Base-by-base conservation (phyloP, 2,888 invertebrate genomes). In the Brachypterus glaber region DNA sequence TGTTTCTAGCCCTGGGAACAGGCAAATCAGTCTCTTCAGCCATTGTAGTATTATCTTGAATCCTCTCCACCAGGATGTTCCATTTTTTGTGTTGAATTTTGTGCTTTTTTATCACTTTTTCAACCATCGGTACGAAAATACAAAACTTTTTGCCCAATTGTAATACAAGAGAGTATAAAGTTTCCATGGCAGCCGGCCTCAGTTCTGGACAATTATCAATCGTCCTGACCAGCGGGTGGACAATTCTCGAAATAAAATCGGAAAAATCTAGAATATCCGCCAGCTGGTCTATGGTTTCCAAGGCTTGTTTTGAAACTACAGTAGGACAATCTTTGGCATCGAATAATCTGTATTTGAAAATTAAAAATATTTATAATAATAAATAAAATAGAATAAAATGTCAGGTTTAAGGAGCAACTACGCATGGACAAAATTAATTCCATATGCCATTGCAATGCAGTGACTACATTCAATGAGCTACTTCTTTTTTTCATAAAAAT, bases 121-220 rank as follows among this genome's bases (percentile, higher is more conserved):
- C 85, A 2, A 96, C 90, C 54, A 95, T 72, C 0, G 92, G 90
- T 48, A 92, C 83, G 58, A 96, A 98, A 37, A 96, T 88, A 40
- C 82, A 76, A 64, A 87, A 97, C 56, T 92, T 91, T 42, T 82
- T 78, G 1, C 92, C 92, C 43, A 96, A 72, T 63, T 96, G 93
- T 33, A 82, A 73, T 8, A 91, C 81, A 37, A 96, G 65, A 0
- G 91, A 82, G 54, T 89, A 87, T 12, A 96, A 66, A 0, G 93
- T 90, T 46, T 92, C 89, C 88, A 96, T 89, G 0, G 90, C 91
- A 2, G 81, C 77, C 2, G 71, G 69, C 2, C 89, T 72, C 26
- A 93, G 63, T 15, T 88, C 81, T 0, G 85, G 78, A 50, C 79
- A 81, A 1, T 76, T 77, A 51, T 93, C 90, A 44, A 97, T 69